phyloP scores from a whole-genome alignment of 1,140 invertebrate species.

The Papilio dardanus region DNA sequence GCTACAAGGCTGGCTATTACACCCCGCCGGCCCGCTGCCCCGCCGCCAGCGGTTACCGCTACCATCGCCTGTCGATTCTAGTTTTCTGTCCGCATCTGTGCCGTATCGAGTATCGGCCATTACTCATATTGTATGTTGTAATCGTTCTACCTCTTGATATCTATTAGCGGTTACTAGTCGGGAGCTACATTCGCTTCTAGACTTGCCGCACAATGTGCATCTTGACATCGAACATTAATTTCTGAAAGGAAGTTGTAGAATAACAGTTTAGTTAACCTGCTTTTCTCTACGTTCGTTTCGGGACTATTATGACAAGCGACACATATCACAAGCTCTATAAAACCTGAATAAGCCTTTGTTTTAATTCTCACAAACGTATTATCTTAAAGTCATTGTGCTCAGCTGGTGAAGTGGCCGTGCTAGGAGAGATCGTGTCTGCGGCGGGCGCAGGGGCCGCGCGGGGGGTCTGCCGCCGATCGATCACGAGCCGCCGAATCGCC shows the following conservation, averaged over 20 bases:
- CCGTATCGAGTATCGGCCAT: slow-evolving; percentile 44
- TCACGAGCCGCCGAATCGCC: slow-evolving; percentile 61
- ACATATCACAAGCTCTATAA: neutral
- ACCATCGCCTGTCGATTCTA: slow-evolving; percentile 61
- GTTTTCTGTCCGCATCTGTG: slow-evolving; percentile 46
- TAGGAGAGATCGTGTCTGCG: slow-evolving; percentile 61
- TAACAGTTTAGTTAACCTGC: neutral
- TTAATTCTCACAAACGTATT: neutral
- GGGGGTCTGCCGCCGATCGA: slow-evolving; percentile 69
- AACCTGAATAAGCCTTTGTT: neutral
- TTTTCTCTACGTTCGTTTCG: neutral
- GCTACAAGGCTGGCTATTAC: slow-evolving; percentile 75
- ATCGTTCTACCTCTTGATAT: slow-evolving; percentile 26
- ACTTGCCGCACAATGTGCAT: neutral
- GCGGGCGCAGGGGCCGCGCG: slow-evolving; percentile 52
- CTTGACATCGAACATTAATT: slow-evolving; percentile 4
- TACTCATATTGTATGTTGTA: slow-evolving; percentile 48
- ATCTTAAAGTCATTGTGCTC: neutral
- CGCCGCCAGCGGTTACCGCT: slow-evolving; percentile 54
- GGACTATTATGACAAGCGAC: too few species aligned
- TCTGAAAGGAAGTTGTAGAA: neutral
- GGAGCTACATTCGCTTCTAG: neutral
- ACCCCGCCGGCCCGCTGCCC: slow-evolving; percentile 51
- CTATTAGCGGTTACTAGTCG: neutral
- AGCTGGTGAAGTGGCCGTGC: neutral